Conservation (phyloP, 2,888 invertebrate species). For the Fragum fragum region DNA sequence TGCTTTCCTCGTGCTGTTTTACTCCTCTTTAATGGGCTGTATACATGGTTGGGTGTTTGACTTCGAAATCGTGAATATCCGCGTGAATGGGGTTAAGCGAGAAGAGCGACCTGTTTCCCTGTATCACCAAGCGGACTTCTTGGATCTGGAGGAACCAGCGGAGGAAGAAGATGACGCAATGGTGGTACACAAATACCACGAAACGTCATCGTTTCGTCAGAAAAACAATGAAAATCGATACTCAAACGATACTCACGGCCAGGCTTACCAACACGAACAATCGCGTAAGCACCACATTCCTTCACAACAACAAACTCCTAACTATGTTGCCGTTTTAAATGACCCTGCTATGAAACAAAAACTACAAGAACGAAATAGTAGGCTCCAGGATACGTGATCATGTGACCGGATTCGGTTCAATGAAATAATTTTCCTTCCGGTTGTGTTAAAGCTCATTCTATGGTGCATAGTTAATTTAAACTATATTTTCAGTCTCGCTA, state of each 20-base stretch:
- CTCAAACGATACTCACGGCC: slow-evolving; percentile 31
- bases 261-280: slow-evolving; percentile 23
- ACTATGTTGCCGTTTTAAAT: slow-evolving; percentile 62
- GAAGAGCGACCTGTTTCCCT: slow-evolving; percentile 39
- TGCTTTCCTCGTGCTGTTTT: slow-evolving; percentile 39
- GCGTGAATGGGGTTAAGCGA: slow-evolving; percentile 21
- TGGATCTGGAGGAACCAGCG: slow-evolving; percentile 53
- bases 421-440: not conserved
- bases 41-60: slow-evolving; percentile 65
- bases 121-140: slow-evolving; percentile 49
- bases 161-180: slow-evolving; percentile 23
- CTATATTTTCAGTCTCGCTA: no score
- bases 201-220: slow-evolving; percentile 52
- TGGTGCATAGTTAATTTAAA: not conserved
- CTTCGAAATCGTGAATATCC: slow-evolving; percentile 45
- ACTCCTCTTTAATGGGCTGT: slow-evolving; percentile 58
- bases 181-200: slow-evolving; percentile 34
- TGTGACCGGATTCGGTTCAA: not conserved
- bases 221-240: slow-evolving; percentile 19
- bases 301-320: slow-evolving; percentile 44
- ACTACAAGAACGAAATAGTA: slow-evolving; percentile 58
- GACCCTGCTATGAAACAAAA: slow-evolving; percentile 68
- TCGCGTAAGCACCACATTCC: slow-evolving; percentile 38
- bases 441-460: not conserved
- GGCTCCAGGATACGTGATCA: slow-evolving; percentile 47